These are phyloP conservation scores for Bombus cullumanus DNA, from an alignment of 1,140 invertebrate genomes.

Conservation along the genomic window DNA sequence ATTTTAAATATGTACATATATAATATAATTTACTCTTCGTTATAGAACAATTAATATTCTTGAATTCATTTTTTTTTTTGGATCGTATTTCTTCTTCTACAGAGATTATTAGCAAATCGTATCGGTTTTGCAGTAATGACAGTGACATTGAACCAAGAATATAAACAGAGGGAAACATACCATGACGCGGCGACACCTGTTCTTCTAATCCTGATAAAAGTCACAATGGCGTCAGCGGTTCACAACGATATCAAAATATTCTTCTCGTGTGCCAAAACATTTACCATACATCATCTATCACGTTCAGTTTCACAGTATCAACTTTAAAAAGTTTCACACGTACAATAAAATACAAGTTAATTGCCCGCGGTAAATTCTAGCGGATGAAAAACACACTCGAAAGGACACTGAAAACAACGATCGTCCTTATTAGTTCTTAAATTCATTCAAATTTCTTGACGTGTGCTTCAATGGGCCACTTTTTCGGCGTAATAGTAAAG, in stretches of 20 bases:
- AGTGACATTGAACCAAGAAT: not conserved
- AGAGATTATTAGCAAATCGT: not conserved
- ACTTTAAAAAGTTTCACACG: not conserved
- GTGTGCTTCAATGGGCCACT: too few relatives aligned
- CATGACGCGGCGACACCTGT: slow-evolving; percentile 29
- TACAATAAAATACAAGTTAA: not conserved
- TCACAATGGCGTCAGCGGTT: not conserved
- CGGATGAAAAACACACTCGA: not conserved
- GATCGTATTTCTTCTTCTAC: not conserved
- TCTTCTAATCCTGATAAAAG: slow-evolving; percentile 20
- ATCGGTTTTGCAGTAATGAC: not conserved
- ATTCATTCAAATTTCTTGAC: too few relatives aligned
- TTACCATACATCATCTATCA: not conserved
- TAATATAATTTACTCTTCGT: not conserved
- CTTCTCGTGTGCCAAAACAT: not conserved
- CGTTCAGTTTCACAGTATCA: slow-evolving; percentile 9
- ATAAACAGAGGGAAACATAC: slow-evolving; percentile 27
- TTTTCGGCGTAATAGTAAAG: not conserved
- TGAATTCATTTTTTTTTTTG: not conserved
- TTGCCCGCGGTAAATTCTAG: not conserved
- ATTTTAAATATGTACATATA: not conserved
- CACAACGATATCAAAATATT: not conserved
- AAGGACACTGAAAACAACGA: not conserved
- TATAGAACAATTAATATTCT: not conserved
- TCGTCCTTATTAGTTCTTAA: too few relatives aligned